Percentiles rank a stretch among this genome's conserved stretches.
Conservation (phyloP, 2,113 vertebrate genomes). For the Rhegmatorhina hoffmannsi region DNA sequence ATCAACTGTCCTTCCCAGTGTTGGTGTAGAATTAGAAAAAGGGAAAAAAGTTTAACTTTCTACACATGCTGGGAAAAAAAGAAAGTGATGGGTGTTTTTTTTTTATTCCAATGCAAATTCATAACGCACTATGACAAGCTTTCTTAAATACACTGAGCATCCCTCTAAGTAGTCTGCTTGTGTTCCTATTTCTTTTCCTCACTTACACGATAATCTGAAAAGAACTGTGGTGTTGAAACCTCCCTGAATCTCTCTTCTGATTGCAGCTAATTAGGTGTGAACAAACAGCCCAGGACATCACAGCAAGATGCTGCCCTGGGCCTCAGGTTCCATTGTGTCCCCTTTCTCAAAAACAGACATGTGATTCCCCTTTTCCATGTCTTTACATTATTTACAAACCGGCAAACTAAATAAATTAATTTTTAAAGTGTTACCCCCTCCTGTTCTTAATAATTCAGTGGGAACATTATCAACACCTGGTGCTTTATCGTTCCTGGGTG, state of each 20-base stretch:
- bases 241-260: neutral
- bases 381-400: neutral
- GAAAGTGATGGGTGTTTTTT: neutral
- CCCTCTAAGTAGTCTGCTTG: neutral
- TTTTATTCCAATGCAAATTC: neutral
- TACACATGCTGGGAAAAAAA: neutral
- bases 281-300: neutral
- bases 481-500: neutral
- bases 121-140: neutral
- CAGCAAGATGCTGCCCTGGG: neutral
- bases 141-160: neutral
- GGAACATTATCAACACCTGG: neutral
- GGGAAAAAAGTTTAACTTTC: neutral
- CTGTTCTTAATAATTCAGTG: neutral
- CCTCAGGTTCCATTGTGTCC: neutral
- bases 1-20: neutral
- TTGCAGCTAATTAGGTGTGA: neutral
- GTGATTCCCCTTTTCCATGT: neutral
- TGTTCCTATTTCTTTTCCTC: neutral
- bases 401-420: neutral
- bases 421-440: neutral
- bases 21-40: neutral
- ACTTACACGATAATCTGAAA: neutral
- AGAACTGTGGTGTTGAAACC: neutral
- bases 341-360: neutral